Conservation (phyloP, 2,888 invertebrate species). For the Branchellion lobata region DNA sequence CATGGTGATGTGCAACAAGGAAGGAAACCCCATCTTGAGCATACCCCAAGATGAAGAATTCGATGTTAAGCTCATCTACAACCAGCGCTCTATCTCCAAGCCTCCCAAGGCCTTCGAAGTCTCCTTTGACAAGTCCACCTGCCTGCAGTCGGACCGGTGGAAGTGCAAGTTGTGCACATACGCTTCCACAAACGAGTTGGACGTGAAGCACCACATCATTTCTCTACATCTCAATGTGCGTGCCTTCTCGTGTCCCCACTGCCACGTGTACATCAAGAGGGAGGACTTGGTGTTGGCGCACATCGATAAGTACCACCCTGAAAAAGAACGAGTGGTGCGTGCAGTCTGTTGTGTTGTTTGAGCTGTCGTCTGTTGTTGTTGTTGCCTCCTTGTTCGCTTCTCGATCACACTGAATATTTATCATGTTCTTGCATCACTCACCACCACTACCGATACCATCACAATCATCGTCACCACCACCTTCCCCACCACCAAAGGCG, state of each 20-base stretch:
- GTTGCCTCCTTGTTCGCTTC: background rate
- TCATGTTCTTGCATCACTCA: background rate
- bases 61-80: conserved; percentile 12
- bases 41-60: conserved; percentile 20
- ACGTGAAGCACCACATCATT: conserved; percentile 47
- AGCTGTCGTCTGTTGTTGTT: too few species aligned
- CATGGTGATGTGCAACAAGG: conserved; percentile 34
- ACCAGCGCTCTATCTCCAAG: background rate
- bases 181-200: conserved; percentile 34
- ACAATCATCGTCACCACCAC: too few species aligned
- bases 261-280: conserved; percentile 44
- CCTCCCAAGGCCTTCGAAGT: background rate
- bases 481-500: conserved; percentile 17
- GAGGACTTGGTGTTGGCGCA: conserved; percentile 41
- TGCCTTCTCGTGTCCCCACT: conserved; percentile 48
- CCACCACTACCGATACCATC: too few species aligned
- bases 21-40: conserved; percentile 42
- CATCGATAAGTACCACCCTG: conserved; percentile 46
- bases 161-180: conserved; percentile 45
- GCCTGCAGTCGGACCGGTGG: conserved; percentile 38
- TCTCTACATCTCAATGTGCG: conserved; percentile 45
- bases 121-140: background rate
- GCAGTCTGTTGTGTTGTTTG: too few species aligned
- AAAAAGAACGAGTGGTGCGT: conserved; percentile 28
- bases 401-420: background rate